Evolutionary conservation across 2,113 vertebrate genomes (phyloP), one percentile per base, ranked within the genome.

Genomic region (Trogon melanurus): DNA sequence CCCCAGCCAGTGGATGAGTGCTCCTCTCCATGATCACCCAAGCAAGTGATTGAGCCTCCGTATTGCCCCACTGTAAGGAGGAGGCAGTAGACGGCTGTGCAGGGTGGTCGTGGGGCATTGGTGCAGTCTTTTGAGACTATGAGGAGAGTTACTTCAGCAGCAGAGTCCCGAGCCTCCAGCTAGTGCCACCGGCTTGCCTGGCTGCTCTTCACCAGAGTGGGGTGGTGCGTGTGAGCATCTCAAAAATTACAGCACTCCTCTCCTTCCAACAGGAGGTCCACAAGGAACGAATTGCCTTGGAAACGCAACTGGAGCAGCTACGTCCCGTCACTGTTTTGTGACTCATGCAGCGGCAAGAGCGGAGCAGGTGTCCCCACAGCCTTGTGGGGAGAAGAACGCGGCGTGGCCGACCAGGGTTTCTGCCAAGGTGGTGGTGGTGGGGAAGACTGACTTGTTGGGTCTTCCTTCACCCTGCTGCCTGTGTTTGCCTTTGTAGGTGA

Each of bases 251-350:
- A 34, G 36, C 30, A 0, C 80, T 15, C 87, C 79, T 97, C 89
- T 95, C 29, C 57, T 12, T 89, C 78, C 88, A 72, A 93, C 97
- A 99, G 99, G 99, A 99, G 92, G 98, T 99, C 93, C 99, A 99
- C 97, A 98, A 98, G 96, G 98, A 99, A 74, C 97, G 99, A 79
- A 98, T 99, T 96, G 98, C 99, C 74, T 91, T 99, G 98, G 99
- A 99, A 98, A 98, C 98, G 4, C 99, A 99, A 97, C 96, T 99
- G 98, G 99, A 99, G 70, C 97, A 98, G 69, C 98, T 99, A 47
- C 98, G 99, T 57, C 99, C 99, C 20, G 95, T 99, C 95, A 97
- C 99, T 4, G 98, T 98, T 13, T 97, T 98, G 85, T 99, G 98
- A 99, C 95, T 36, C 1, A 0, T 80, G 70, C 71, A 74, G 18